Base-by-base conservation (phyloP, 2,113 vertebrate species). In the Oncorhynchus nerka region DNA sequence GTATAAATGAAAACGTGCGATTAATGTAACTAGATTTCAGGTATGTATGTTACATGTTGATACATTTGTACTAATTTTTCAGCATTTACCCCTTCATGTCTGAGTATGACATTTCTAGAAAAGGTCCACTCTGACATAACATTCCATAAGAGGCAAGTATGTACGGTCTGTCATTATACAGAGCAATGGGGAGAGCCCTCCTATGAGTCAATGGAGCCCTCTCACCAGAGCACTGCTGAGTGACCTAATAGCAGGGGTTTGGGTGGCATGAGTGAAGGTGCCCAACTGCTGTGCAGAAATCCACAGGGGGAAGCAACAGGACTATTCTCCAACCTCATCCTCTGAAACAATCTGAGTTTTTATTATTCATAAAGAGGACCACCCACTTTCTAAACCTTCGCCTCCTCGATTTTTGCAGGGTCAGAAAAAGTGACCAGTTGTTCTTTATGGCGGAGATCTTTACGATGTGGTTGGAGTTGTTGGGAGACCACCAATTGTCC, bases 401-500 rank as follows among this genome's bases (percentile, higher is more conserved):
- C 82, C 88, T 89, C 8, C 39, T 45, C 90, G 91, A 89, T 92
- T 94, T 93, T 86, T 83, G 89, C 90, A 91, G 87, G 91, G 91
- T 93, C 90, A 89, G 84, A 89, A 89, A 79, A 86, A 90, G 89
- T 89, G 89, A 84, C 92, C 92, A 93, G 93, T 93, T 93, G 93
- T 84, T 92, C 87, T 93, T 94, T 92, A 93, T 90, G 90, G 88
- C 78, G 24, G 87, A 84, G 86, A 89, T 86, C 89, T 94, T 93
- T 94, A 94, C 92, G 91, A 93, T 91, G 91, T 89, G 87, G 88
- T 91, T 86, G 88, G 86, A 93, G 92, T 91, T 93, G 92, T 92
- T 92, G 80, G 84, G 78, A 87, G 92, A 90, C 90, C 92, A 91
- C 89, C 92, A 92, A 70, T 91, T 82, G 82, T 88, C 88, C 90